Conservation (phyloP, 2,113 vertebrate species). For the Neopipo cinnamomea region DNA sequence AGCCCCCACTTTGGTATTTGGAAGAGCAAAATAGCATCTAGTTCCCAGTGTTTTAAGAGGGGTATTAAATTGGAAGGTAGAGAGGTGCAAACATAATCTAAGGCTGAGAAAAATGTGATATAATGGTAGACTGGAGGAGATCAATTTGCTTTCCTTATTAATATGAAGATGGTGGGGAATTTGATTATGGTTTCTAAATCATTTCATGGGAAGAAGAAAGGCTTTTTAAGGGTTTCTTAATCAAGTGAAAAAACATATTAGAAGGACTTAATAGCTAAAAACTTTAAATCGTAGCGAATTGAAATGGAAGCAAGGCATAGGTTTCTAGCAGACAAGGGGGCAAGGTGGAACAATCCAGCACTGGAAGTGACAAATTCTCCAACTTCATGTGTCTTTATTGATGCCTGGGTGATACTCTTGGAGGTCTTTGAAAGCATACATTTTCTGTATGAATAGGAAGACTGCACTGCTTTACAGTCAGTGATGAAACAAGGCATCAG, state of each 20-base stretch:
- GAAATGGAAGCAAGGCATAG: background rate
- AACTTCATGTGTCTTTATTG: background rate
- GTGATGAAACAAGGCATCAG: background rate
- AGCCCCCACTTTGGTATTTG: background rate
- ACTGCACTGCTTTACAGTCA: background rate
- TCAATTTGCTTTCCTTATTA: slow-evolving; percentile 31
- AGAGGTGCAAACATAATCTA: background rate
- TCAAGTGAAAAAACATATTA: slow-evolving; percentile 6
- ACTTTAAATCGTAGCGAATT: background rate
- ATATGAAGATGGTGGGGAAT: slow-evolving; percentile 9
- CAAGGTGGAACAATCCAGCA: background rate
- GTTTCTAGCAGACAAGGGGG: background rate
- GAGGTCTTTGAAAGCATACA: background rate
- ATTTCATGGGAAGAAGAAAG: background rate
- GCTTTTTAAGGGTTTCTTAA: slow-evolving; percentile 27
- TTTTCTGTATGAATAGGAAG: background rate
- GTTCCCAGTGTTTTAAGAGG: background rate
- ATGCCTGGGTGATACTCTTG: background rate
- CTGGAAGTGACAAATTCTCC: background rate
- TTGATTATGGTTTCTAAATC: slow-evolving; percentile 20
- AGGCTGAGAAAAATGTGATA: background rate
- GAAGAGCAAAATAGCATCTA: background rate
- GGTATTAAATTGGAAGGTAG: background rate
- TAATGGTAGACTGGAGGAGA: background rate
- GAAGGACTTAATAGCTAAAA: slow-evolving; percentile 4